Evolutionary conservation across 92 coral and sea anemone genomes (phyloP), one percentile per base, ranked within the genome.

Genomic region (Palythoa caribaeorum): DNA sequence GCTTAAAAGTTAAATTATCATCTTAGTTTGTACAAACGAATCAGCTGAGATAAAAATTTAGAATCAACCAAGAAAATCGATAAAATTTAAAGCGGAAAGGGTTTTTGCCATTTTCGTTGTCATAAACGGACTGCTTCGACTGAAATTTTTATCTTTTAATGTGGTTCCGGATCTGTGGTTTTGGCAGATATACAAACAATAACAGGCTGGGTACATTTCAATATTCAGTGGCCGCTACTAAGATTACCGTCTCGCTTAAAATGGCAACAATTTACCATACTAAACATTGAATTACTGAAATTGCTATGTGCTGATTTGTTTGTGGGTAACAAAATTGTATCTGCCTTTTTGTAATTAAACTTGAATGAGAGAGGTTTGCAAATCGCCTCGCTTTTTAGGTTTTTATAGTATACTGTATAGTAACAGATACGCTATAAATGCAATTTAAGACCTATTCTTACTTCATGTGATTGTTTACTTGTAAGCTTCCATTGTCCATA

Each of bases 191-290:
- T 13, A 14, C 3, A 13, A 35, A 77, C 80, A 54, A 77, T 77
- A 14, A 15, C 68, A 14, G 62, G 83, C 68, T 54, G 9, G 75
- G 38, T 12, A 38, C 38, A 20, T 77, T 77, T 52, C 60, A 77
- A 50, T 28, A 28, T 53, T 52, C 16, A 70, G 44, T 70, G 38
- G 20, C 28, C 28, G 28, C 83, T 77, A n/a, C 35, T 54, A 77
- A 55, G 83, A 77, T 77, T 77, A 77, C 83, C 66, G 83, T 77
- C 83, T 77, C 68, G 44, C 68, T 77, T 3, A 12, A 70, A 77
- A 53, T 55, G 83, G 68, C 48, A 5, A 77, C 14, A 13, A 51
- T 52, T 38, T 47, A 20, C 20, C 21, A 68, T 10, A 0, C 28
- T 28, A 35, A 12, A 28, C 73, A 20, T 16, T 20, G 6, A 65